Base-by-base conservation (phyloP, 37 sponge, comb jelly and placozoan species). In the Axinella damicornis region DNA sequence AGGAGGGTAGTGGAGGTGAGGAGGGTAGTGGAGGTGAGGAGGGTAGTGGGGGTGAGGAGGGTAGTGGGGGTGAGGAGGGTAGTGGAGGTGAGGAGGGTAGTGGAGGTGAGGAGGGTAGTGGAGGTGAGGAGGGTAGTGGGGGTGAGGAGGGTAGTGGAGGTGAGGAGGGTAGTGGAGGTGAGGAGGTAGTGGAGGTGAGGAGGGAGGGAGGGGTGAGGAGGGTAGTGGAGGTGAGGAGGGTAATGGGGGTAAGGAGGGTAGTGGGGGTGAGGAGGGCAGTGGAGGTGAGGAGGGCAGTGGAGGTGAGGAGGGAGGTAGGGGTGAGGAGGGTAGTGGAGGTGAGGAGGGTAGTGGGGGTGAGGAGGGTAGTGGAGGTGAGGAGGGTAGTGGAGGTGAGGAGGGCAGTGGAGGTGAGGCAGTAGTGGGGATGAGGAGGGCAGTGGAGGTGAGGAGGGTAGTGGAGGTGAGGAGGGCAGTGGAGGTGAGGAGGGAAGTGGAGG, bases 231-330 rank as follows among this genome's bases (percentile, higher is more conserved):
- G 63, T 6, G 24, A 5, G 27, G 5, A 5, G 5, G 12, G n/a
- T 62, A 28, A 5, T 13, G 12, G 4, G 5, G 46, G 46, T 46
- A 46, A 9, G 46, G 6, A 46, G 4, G 46, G 46, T 9, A 46
- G 4, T 4, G 46, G 9, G 46, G 46, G 46, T 4, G 46, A 4
- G 9, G 46, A 46, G 46, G 46, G 46, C n/a, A n/a, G n/a, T n/a
- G n/a, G 9, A 85, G 83, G 95, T 94, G 59, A 16, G 62, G 2
- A 28, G 6, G n/a, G 12, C 5, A 21, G 46, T 40, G 61, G 21
- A 17, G 19, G 32, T 41, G 6, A 20, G 19, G n/a, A n/a, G n/a
- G n/a, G n/a, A 28, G 64, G 27, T 28, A 62, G 64, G 27, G n/a
- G 27, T 28, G 27, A 62, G 64, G 64, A 28, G 27, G n/a, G n/a